Evolutionary conservation across 1,140 invertebrate species (phyloP), one percentile per base, ranked within the genome.

Genomic region (Macrobrachium rosenbergii): DNA sequence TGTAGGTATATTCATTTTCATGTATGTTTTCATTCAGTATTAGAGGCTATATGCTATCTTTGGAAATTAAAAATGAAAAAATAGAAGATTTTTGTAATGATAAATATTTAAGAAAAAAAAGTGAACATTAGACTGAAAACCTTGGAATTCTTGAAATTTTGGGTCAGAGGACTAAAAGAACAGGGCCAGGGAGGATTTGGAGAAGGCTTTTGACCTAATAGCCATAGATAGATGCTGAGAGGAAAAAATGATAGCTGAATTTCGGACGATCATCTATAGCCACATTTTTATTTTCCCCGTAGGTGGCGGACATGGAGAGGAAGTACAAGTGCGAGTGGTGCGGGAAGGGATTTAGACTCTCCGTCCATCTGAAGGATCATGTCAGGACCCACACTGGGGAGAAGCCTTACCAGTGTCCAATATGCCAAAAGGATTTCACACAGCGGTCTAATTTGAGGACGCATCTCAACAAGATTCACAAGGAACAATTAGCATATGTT

Each of bases 391-490:
- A 98, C 92, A 98, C 97, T 0, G 97, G 98, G 0, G 98, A 99
- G 92, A 99, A 99, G 91, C 98, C 98, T 0, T 99, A 99, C 93
- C 95, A 96, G 37, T 99, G 98, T 92, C 95, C 95, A 78, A 97
- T 98, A 91, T 99, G 98, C 92, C 96, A 97, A 89, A 94, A 98
- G 19, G 97, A 98, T 5, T 99, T 99, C 92, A 98, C 98, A 28
- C 98, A 99, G 93, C 94, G 98, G 69, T 99, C 97, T 37, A 99
- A 99, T 92, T 93, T 99, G 52, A 93, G 98, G n/a, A 98, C 98
- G 0, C 98, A 99, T 79, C 85, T 89, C 73, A 88, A 83, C 81
- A 89, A 89, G 78, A 89, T 89, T 37, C 88, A 89, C 85, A 89
- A 89, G 75, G 88, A 89, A 59, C 88, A 89, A 82, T 62, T 89